phyloP scores from a whole-genome alignment of 2,113 vertebrate genomes.

The Lepisosteus osseus region DNA sequence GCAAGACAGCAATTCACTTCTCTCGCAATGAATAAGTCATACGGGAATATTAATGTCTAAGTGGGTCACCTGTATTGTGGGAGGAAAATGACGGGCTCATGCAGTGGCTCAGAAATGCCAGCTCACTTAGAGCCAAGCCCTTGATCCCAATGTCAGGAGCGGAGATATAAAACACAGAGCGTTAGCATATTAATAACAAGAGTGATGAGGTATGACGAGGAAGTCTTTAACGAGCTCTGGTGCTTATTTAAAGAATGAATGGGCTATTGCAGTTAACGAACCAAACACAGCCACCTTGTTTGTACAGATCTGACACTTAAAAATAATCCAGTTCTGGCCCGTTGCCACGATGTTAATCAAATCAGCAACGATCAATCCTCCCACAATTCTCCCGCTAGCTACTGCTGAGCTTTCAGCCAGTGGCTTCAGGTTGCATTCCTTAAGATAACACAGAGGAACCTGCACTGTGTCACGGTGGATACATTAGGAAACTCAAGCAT shows the following conservation, averaged over 20 bases:
- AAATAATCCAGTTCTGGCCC: slow-evolving; percentile 26
- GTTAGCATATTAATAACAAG: slow-evolving; percentile 19
- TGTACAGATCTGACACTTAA: slow-evolving; percentile 33
- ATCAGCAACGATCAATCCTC: slow-evolving; percentile 45
- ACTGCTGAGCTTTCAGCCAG: not conserved
- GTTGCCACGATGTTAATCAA: slow-evolving; percentile 40
- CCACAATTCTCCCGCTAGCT: not conserved
- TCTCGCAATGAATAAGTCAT: too few species aligned
- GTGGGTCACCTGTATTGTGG: too few species aligned
- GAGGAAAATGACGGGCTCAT: too few species aligned
- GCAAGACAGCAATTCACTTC: too few species aligned
- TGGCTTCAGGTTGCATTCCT: not conserved
- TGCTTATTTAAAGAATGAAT: slow-evolving; percentile 20
- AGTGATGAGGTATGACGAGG: slow-evolving; percentile 20
- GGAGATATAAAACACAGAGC: not conserved
- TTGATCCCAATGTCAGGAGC: not conserved
- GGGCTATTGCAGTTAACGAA: slow-evolving; percentile 17
- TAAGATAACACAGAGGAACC: too few species aligned
- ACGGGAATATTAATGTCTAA: too few species aligned
- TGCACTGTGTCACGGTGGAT: too few species aligned
- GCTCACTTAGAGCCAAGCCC: not conserved
- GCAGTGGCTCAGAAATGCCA: too few species aligned
- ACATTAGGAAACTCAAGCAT: too few species aligned
- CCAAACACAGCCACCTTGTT: slow-evolving; percentile 22
- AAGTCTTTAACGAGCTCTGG: slow-evolving; percentile 23